phyloP scores from a whole-genome alignment of 2,113 vertebrate genomes.

The Speoplatyrhinus poulsoni region DNA sequence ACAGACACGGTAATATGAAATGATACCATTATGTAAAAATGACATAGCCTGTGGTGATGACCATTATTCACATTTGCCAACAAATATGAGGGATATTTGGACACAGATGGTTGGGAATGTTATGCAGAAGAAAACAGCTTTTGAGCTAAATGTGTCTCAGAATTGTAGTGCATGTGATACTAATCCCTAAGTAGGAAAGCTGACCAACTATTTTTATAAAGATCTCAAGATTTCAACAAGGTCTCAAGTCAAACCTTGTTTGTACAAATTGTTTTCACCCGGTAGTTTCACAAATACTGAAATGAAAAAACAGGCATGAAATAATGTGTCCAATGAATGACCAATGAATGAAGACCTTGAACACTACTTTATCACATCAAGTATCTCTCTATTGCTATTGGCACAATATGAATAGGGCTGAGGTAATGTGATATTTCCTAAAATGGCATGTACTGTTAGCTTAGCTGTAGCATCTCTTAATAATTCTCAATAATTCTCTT shows the following conservation, averaged over 20 bases:
- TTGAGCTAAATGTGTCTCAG: conserved; percentile 55
- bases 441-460: conserved; percentile 27
- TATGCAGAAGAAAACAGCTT: conserved; percentile 46
- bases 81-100: conserved; percentile 42
- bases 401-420: conserved; percentile 61
- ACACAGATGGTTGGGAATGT: conserved; percentile 25
- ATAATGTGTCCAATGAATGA: conserved; percentile 9
- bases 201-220: conserved; percentile 55
- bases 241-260: conserved; percentile 44
- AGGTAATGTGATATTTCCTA: conserved; percentile 63
- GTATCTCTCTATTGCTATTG: conserved; percentile 50
- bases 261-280: conserved; percentile 55
- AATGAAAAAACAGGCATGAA: conserved; percentile 42
- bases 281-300: conserved; percentile 42
- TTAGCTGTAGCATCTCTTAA: conserved; percentile 30
- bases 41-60: conserved; percentile 62
- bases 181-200: conserved; percentile 70
- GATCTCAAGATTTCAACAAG: conserved; percentile 31
- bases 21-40: conserved; percentile 53
- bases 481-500: conserved; percentile 52
- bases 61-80: conserved; percentile 69
- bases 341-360: conserved; percentile 25
- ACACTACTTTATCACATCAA: conserved; percentile 22
- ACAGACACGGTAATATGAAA: conserved; percentile 67
- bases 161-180: conserved; percentile 63